Evolutionary conservation across 2,797 vertebrate genomes (phyloP).

Genomic region (Notoglanidium macrostoma): DNA sequence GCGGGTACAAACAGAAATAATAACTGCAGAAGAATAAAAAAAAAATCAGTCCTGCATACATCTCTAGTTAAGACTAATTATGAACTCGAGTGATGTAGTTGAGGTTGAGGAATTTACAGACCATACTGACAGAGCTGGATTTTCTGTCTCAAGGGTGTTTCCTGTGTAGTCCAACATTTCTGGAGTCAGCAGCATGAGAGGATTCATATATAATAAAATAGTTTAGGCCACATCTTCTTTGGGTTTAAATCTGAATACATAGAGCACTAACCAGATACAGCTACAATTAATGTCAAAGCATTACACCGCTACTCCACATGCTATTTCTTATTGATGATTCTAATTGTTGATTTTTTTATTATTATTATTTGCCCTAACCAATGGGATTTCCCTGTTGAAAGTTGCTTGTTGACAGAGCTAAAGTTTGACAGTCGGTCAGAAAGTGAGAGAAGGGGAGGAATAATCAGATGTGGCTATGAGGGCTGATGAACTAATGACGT

Average conservation of each 20-base stretch:
- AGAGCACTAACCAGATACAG: not conserved
- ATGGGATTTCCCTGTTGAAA: not conserved
- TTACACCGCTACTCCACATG: not conserved
- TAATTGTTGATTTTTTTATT: not conserved
- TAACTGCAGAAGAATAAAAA: not conserved
- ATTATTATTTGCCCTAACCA: not conserved
- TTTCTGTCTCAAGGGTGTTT: not conserved
- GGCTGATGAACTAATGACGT: conserved; percentile 6
- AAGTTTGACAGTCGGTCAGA: not conserved
- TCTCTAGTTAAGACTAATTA: not conserved
- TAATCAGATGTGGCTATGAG: not conserved
- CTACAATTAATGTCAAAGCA: not conserved
- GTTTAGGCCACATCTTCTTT: not conserved
- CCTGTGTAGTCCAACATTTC: not conserved
- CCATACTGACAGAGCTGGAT: not conserved
- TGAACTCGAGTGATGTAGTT: not conserved
- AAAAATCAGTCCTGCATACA: not conserved
- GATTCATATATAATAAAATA: not conserved
- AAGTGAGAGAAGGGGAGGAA: not conserved
- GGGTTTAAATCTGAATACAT: not conserved
- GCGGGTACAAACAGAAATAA: too few relatives aligned
- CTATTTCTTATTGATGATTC: not conserved
- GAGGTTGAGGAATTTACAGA: not conserved
- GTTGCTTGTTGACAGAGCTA: not conserved
- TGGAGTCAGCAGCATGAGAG: not conserved